phyloP scores from a whole-genome alignment of 2,113 vertebrate species.

The Lepisosteus oculatus region DNA sequence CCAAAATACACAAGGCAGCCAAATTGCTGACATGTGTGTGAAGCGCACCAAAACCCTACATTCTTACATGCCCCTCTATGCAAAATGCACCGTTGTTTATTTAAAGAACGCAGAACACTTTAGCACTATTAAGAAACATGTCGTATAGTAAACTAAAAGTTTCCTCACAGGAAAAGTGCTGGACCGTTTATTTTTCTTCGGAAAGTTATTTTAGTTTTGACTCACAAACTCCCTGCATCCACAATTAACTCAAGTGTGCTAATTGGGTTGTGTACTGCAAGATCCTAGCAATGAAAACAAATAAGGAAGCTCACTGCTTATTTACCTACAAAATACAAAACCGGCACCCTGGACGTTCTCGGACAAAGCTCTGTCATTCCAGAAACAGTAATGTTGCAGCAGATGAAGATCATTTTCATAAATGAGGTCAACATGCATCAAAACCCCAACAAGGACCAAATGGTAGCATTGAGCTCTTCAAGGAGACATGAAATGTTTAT shows the following conservation, averaged over 20 bases:
- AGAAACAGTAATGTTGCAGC: conserved; percentile 2
- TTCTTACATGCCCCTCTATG: conserved; percentile 90
- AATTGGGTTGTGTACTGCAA: conserved; percentile 39
- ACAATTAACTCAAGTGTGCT: conserved; percentile 52
- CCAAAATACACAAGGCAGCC: conserved; percentile 95
- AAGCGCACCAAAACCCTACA: conserved; percentile 79
- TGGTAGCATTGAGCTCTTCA: too few relatives aligned
- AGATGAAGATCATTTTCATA: background rate
- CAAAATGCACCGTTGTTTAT: conserved; percentile 86
- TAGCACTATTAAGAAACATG: conserved; percentile 84
- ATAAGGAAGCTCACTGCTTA: conserved; percentile 63
- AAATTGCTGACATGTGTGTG: conserved; percentile 97
- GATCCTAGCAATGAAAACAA: conserved; percentile 55
- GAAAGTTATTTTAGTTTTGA: conserved; percentile 75
- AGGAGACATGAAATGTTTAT: too few relatives aligned
- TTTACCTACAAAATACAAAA: conserved; percentile 47
- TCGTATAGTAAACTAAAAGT: conserved; percentile 83
- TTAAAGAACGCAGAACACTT: conserved; percentile 94
- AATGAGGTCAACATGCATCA: background rate
- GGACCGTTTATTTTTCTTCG: conserved; percentile 74
- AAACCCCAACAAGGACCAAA: too few relatives aligned
- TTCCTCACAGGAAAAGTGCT: conserved; percentile 74
- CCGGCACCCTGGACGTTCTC: conserved; percentile 40
- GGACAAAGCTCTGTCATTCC: conserved; percentile 19
- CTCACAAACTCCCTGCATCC: conserved; percentile 64